A percentile compares a stretch with the other conserved stretches of the same genome.
Conservation (phyloP, 2,888 invertebrate species). For the Spodoptera picta region DNA sequence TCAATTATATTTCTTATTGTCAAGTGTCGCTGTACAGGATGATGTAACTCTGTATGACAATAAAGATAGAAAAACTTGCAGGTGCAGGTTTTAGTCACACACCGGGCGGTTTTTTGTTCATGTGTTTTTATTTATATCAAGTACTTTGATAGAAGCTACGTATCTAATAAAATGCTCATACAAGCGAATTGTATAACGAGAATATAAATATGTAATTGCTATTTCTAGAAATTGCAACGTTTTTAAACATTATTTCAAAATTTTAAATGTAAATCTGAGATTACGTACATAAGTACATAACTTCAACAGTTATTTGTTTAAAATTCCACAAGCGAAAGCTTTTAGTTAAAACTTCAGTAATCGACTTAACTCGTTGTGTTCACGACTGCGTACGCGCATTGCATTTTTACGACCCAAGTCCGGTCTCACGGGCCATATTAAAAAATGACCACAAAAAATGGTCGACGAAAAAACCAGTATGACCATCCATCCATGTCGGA, state of each 20-base stretch:
- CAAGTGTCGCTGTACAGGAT: constrained; percentile 13
- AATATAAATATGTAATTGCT: no score
- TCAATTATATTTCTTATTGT: constrained; percentile 38
- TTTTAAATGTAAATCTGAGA: constrained; percentile 6
- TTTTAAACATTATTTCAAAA: no score
- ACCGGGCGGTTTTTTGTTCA: constrained; percentile 29
- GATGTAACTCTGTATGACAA: constrained; percentile 16
- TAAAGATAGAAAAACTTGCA: constrained; percentile 27
- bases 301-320: constrained; percentile 45
- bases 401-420: constrained; percentile 71
- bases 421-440: constrained; percentile 69
- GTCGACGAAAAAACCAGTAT: constrained; percentile 68
- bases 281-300: constrained; percentile 4
- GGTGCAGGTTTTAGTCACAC: constrained; percentile 32
- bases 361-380: constrained; percentile 55
- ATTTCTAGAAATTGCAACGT: no score
- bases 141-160: constrained; percentile 14
- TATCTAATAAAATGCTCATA: not conserved
- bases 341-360: constrained; percentile 53
- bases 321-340: constrained; percentile 49
- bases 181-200: no score
- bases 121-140: constrained; percentile 42
- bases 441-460: constrained; percentile 72
- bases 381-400: constrained; percentile 65
- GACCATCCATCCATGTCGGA: constrained; percentile 69